Evolutionary conservation across 2,113 vertebrate species (phyloP).

Genomic region (Illadopsis cleaveri): DNA sequence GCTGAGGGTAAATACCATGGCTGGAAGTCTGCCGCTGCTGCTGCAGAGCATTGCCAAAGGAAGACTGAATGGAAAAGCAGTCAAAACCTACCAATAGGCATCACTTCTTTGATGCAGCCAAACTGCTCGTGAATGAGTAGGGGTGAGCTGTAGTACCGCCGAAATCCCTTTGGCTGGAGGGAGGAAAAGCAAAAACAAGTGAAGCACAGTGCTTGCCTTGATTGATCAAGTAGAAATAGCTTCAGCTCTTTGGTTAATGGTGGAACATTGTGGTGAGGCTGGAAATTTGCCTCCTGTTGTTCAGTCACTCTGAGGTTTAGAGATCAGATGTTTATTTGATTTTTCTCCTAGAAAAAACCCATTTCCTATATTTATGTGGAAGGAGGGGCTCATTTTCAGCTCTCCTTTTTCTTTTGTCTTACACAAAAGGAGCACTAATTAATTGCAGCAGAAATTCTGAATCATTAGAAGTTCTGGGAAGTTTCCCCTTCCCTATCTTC

Average conservation of each 20-base stretch:
- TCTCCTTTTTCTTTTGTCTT: neutral
- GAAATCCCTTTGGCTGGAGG: slow-evolving; percentile 95
- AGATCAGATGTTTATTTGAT: neutral
- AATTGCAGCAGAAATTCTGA: neutral
- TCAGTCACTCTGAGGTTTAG: neutral
- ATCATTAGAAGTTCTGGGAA: neutral
- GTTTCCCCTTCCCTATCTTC: neutral
- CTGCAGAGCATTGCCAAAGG: slow-evolving; percentile 3
- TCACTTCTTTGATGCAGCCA: slow-evolving; percentile 98
- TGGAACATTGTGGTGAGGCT: neutral
- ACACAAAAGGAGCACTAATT: neutral
- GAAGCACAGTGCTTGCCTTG: neutral
- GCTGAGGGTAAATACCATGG: neutral
- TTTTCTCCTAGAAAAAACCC: neutral
- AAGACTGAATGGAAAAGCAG: slow-evolving; percentile 10
- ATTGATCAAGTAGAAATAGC: neutral
- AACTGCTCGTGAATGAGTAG: slow-evolving; percentile 97
- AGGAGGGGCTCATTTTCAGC: neutral
- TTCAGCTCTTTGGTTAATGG: neutral
- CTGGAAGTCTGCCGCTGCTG: slow-evolving; percentile 5
- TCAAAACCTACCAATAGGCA: slow-evolving; percentile 92
- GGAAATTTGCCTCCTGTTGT: neutral
- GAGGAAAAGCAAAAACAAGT: slow-evolving; percentile 39
- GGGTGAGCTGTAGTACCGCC: slow-evolving; percentile 96
- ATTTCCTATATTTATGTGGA: neutral